These are phyloP conservation scores for Baryphthengus martii DNA, from an alignment of 2,113 vertebrate genomes.

Conservation along the genomic window DNA sequence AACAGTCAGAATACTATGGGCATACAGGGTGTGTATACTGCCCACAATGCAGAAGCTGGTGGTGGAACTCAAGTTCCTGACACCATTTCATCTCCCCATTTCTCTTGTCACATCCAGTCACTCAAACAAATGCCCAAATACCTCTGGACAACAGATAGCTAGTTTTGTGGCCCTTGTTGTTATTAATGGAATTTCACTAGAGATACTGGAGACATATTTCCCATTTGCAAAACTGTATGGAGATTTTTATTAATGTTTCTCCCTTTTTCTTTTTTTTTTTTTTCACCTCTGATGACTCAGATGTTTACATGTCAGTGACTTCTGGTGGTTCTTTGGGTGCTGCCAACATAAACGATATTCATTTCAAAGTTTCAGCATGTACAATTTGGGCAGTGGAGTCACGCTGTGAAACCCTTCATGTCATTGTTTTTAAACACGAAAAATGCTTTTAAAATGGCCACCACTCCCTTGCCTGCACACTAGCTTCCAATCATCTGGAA, in stretches of 20 bases:
- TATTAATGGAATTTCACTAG: neutral
- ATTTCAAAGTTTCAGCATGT: neutral
- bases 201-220: neutral
- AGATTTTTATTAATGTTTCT: neutral
- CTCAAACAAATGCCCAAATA: neutral
- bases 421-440: neutral
- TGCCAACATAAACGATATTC: neutral
- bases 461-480: neutral
- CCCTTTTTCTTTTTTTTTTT: neutral
- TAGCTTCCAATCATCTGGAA: neutral
- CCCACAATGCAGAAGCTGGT: neutral
- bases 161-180: neutral
- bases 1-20: neutral
- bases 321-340: neutral
- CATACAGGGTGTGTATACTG: neutral
- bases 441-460: neutral
- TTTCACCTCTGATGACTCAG: neutral
- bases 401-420: neutral
- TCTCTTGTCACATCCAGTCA: neutral
- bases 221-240: neutral
- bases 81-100: neutral
- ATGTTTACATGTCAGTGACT: neutral
- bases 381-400: neutral
- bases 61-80: neutral
- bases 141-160: neutral